phyloP scores from a whole-genome alignment of 2,113 vertebrate genomes.

The Oceanites oceanicus region DNA sequence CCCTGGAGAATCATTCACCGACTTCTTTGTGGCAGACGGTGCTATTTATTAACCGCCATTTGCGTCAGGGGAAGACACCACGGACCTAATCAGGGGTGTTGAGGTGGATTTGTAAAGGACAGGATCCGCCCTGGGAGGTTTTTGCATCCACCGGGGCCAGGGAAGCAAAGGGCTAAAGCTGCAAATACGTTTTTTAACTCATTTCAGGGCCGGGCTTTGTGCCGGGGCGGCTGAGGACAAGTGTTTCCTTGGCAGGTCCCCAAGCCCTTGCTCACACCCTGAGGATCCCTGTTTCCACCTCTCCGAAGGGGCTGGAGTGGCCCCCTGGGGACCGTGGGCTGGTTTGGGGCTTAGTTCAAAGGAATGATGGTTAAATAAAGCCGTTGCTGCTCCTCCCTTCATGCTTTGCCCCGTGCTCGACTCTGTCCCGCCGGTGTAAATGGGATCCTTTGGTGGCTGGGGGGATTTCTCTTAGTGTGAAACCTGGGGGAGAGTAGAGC shows the following conservation, averaged over 20 bases:
- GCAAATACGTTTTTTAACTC: background rate
- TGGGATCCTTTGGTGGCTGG: too few species aligned
- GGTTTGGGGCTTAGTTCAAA: accelerated
- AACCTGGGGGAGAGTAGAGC: accelerated
- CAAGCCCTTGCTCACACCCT: accelerated
- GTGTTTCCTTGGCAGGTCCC: background rate
- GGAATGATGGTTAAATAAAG: background rate
- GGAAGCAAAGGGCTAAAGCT: background rate
- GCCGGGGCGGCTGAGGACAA: background rate
- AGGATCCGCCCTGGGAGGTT: background rate
- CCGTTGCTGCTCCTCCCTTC: background rate
- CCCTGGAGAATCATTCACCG: background rate
- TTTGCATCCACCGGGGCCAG: accelerated
- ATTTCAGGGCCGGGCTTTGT: background rate
- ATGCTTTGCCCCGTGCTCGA: too few species aligned
- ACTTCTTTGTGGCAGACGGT: accelerated
- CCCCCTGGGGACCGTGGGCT: accelerated
- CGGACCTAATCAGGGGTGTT: accelerated
- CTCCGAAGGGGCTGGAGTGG: accelerated
- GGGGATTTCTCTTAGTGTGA: accelerated
- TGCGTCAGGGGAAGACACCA: background rate
- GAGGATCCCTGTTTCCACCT: accelerated
- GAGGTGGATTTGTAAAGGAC: background rate
- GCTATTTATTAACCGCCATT: background rate
- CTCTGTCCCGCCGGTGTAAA: accelerated